Evolutionary conservation across 2,113 vertebrate species (phyloP).

Genomic region (Conger conger): DNA sequence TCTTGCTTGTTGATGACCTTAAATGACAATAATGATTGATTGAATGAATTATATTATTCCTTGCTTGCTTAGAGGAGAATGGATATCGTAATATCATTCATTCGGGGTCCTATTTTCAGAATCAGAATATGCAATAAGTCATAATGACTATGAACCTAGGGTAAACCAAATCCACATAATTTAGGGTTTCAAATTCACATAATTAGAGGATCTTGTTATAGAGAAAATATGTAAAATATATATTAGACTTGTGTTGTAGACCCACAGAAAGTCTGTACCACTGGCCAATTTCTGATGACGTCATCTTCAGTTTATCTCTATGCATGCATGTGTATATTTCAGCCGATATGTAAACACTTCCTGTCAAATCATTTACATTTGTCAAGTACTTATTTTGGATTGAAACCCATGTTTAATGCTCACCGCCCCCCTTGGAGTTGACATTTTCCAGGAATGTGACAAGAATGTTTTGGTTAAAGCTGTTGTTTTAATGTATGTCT

Average conservation of each 20-base stretch:
- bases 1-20: too few species aligned
- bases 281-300: not conserved
- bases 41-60: too few species aligned
- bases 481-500: slow-evolving; percentile 18
- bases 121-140: too few species aligned
- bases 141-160: too few species aligned
- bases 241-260: not conserved
- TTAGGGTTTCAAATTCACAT: too few species aligned
- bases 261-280: not conserved
- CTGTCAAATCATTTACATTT: not conserved
- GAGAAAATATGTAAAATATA: not conserved
- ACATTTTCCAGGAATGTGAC: slow-evolving; percentile 13
- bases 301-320: not conserved
- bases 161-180: too few species aligned
- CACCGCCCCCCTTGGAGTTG: not conserved
- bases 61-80: too few species aligned
- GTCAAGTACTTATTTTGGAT: not conserved
- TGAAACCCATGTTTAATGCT: not conserved
- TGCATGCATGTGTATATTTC: not conserved
- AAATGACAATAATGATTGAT: too few species aligned
- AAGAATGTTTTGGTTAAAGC: slow-evolving; percentile 1
- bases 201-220: too few species aligned
- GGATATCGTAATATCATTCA: too few species aligned
- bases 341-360: not conserved
- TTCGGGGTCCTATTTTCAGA: too few species aligned